phyloP scores from a whole-genome alignment of 2,113 vertebrate genomes.

The Tragelaphus strepsiceros region DNA sequence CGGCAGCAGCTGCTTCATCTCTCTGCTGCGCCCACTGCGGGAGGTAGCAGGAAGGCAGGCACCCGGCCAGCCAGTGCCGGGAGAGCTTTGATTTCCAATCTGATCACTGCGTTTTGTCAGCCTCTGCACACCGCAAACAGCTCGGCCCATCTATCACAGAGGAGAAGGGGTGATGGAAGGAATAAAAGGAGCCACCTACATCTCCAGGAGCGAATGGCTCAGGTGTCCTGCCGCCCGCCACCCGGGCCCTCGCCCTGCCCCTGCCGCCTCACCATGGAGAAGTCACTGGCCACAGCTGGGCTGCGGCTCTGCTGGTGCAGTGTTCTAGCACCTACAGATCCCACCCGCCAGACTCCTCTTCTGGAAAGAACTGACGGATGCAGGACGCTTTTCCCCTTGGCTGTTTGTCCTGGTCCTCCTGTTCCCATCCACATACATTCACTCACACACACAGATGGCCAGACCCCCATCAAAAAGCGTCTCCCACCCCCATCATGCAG shows the following conservation, averaged over 20 bases:
- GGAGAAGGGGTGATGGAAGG: not conserved
- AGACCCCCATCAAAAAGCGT: accelerated
- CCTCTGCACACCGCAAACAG: not conserved
- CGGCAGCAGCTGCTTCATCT: not conserved
- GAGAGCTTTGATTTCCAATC: not conserved
- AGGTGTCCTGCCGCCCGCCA: not conserved
- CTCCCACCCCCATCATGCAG: not conserved
- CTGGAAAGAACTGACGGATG: constrained; percentile 35
- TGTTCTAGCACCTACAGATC: not conserved
- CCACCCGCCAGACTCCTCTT: not conserved
- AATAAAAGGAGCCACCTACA: not conserved
- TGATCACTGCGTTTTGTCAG: accelerated
- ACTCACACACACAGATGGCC: not conserved
- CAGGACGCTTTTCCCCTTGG: not conserved
- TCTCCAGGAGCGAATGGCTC: not conserved
- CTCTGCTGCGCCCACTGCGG: not conserved
- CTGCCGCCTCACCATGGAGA: not conserved
- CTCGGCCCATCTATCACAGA: not conserved
- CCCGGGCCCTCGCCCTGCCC: not conserved
- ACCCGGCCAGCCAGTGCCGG: not conserved
- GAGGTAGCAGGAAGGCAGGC: not conserved
- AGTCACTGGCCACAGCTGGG: not conserved
- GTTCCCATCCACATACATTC: not conserved
- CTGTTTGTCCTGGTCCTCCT: not conserved
- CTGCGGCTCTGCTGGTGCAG: not conserved